phyloP scores from a whole-genome alignment of 2,888 invertebrate species.

The Sesia apiformis region DNA sequence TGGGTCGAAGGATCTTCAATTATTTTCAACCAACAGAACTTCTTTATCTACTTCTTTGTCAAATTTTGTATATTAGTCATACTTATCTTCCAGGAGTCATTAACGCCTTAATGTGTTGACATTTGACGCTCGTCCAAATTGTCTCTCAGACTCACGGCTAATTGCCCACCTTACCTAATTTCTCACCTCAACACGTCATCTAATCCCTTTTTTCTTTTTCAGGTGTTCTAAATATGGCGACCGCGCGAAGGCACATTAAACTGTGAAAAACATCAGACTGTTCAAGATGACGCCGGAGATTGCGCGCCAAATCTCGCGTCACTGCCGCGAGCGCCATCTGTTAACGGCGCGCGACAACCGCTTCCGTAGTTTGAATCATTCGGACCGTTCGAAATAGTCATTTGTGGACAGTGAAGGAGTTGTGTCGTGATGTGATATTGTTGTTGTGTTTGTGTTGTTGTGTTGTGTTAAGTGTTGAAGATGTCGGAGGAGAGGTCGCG shows the following conservation, averaged over 20 bases:
- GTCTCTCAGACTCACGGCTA: conserved; percentile 23
- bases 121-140: conserved; percentile 37
- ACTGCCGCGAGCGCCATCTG: conserved; percentile 43
- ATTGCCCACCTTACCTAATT: conserved; percentile 53
- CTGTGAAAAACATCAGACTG: conserved; percentile 55
- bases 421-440: conserved; percentile 57
- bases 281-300: conserved; percentile 52
- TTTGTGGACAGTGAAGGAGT: conserved; percentile 49
- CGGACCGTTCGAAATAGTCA: conserved; percentile 59
- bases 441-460: conserved; percentile 41
- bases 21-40: too few species aligned
- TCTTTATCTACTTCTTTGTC: too few species aligned
- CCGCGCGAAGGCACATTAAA: conserved; percentile 40
- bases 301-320: conserved; percentile 54
- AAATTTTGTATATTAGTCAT: too few species aligned
- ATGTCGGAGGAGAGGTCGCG: conserved; percentile 81
- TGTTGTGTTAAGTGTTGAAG: conserved; percentile 32
- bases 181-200: conserved; percentile 30
- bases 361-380: conserved; percentile 50
- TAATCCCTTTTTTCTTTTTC: conserved; percentile 56
- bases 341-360: conserved; percentile 28
- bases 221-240: conserved; percentile 54
- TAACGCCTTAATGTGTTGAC: conserved; percentile 19
- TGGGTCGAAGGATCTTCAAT: too few species aligned
- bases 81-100: neutral